Conservation (phyloP, 2,113 vertebrate genomes). For the Sardina pilchardus region DNA sequence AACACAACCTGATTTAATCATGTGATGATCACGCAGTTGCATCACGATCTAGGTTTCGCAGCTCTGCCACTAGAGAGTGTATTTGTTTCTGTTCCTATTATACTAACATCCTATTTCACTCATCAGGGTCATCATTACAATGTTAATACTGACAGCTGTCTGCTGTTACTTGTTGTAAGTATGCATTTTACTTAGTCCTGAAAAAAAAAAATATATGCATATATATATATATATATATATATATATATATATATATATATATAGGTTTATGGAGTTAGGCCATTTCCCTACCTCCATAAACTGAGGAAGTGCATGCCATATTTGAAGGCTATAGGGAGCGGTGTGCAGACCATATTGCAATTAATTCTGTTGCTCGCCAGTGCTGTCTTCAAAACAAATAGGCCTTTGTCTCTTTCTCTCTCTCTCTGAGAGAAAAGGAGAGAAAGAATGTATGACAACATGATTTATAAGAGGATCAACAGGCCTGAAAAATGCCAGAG, state of each 20-base stretch:
- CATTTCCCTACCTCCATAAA: too few species aligned
- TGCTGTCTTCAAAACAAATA: constrained; percentile 29
- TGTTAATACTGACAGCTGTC: constrained; percentile 80
- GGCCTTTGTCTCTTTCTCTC: constrained; percentile 30
- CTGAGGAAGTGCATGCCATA: background rate
- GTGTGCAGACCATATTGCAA: background rate
- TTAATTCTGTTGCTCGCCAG: background rate
- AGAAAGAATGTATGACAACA: background rate
- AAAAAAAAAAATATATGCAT: too few species aligned
- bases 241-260: too few species aligned
- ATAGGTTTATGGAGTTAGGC: too few species aligned
- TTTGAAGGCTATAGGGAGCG: background rate
- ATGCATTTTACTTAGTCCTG: background rate
- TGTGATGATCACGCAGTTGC: background rate
- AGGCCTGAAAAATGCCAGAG: background rate
- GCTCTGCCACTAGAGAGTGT: background rate
- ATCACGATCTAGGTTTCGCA: background rate
- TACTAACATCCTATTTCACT: constrained; percentile 14
- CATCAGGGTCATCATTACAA: constrained; percentile 79
- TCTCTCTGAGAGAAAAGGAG: constrained; percentile 4
- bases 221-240: too few species aligned
- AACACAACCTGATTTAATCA: background rate
- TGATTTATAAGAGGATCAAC: background rate
- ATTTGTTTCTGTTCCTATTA: background rate
- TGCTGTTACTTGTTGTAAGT: constrained; percentile 64